phyloP scores from a whole-genome alignment of 2,888 invertebrate species.

The Aelia acuminata region DNA sequence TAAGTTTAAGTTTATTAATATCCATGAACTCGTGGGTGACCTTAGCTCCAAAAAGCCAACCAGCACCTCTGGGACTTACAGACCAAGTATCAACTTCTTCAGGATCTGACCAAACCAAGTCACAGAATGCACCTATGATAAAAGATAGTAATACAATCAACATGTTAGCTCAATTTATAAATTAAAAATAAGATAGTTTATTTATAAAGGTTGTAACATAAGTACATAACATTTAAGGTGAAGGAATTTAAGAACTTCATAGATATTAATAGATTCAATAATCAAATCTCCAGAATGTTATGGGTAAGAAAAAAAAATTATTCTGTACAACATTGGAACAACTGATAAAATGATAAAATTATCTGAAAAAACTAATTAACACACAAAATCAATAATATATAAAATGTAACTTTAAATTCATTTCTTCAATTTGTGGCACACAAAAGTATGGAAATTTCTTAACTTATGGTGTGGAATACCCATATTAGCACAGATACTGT shows the following conservation, averaged over 20 bases:
- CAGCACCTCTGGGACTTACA: constrained; percentile 95
- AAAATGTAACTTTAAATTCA: too few relatives aligned
- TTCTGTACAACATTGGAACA: background rate
- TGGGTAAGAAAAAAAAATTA: background rate
- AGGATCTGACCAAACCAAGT: constrained; percentile 99
- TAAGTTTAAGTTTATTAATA: constrained; percentile 91
- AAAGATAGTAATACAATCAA: background rate
- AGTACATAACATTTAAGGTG: background rate
- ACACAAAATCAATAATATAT: too few relatives aligned
- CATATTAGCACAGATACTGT: too few relatives aligned
- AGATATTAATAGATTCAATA: background rate
- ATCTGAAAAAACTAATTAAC: too few relatives aligned
- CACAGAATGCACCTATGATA: constrained; percentile 88
- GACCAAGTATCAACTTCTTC: constrained; percentile 96
- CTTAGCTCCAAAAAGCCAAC: constrained; percentile 95
- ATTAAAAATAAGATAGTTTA: too few relatives aligned
- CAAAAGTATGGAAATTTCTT: too few relatives aligned
- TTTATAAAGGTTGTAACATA: constrained; percentile 4
- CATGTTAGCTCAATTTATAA: background rate
- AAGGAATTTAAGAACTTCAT: background rate
- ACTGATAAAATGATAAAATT: background rate
- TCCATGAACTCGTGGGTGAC: constrained; percentile 96
- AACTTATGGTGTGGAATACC: too few relatives aligned
- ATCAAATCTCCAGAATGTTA: background rate
- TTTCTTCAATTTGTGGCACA: too few relatives aligned